phyloP scores from a whole-genome alignment of 1,140 invertebrate species.

The Maconellicoccus hirsutus region DNA sequence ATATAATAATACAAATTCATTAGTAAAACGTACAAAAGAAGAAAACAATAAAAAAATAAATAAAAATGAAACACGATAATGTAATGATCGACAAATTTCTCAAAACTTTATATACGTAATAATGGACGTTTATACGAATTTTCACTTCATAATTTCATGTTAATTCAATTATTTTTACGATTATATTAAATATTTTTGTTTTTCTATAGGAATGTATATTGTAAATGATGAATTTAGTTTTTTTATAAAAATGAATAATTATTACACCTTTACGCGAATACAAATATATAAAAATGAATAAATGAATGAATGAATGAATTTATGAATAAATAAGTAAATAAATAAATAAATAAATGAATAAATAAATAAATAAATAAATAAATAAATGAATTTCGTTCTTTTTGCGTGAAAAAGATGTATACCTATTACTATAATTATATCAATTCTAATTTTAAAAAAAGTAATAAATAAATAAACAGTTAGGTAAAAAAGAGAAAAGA shows the following conservation, averaged over 20 bases:
- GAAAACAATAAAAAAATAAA: neutral
- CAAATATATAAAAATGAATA: neutral
- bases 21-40: neutral
- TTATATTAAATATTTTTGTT: too few relatives aligned
- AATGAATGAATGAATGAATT: conserved; percentile 16
- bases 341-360: neutral
- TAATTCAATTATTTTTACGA: too few relatives aligned
- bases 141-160: too few relatives aligned
- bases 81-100: neutral
- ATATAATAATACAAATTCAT: neutral
- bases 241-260: conserved; percentile 17
- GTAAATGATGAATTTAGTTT: conserved; percentile 25
- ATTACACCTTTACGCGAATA: neutral
- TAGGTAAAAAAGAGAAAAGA: neutral
- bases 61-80: neutral
- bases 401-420: neutral
- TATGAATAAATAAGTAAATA: conserved; percentile 3
- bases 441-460: neutral
- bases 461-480: neutral
- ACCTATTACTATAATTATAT: too few relatives aligned
- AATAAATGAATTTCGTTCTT: neutral
- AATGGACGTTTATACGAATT: neutral
- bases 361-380: neutral
- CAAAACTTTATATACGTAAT: neutral
- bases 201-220: conserved; percentile 1